These are phyloP conservation scores for Tarsius wallacei DNA, from an alignment of 2,797 vertebrate species.

Conservation along the genomic window DNA sequence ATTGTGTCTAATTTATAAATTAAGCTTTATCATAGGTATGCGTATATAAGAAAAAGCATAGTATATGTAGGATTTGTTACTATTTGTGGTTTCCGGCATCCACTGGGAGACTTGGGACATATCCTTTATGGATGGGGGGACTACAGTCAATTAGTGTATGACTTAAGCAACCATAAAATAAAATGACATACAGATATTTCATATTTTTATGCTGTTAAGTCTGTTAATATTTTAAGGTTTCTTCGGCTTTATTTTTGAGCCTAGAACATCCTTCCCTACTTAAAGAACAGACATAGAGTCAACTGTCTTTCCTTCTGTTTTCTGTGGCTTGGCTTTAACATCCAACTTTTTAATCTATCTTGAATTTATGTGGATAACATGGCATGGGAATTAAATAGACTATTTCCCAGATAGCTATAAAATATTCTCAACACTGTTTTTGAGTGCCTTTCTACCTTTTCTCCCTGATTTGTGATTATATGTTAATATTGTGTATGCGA, in stretches of 20 bases:
- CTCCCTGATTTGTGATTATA: neutral
- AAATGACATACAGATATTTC: neutral
- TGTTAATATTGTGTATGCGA: neutral
- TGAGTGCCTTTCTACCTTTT: neutral
- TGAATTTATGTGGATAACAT: conserved; percentile 52
- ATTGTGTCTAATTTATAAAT: neutral
- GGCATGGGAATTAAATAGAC: neutral
- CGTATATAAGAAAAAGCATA: neutral
- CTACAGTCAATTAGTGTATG: neutral
- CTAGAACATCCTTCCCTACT: neutral
- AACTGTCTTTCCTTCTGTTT: neutral
- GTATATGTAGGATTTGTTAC: neutral
- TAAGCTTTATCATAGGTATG: neutral
- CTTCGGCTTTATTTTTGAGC: neutral
- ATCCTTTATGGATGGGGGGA: neutral
- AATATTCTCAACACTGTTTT: neutral
- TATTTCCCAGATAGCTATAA: conserved; percentile 18
- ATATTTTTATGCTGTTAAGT: conserved; percentile 3
- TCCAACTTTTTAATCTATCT: conserved; percentile 4
- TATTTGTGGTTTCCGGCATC: neutral
- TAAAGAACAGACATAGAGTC: conserved; percentile 1
- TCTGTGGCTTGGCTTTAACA: neutral
- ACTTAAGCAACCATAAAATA: neutral
- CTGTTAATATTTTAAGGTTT: conserved; percentile 41
- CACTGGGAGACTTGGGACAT: neutral